Percentiles rank a stretch among this genome's conserved stretches.
These are phyloP conservation scores for Steinernema feltiae DNA, from an alignment of 1,140 invertebrate species.

Conservation along the genomic window DNA sequence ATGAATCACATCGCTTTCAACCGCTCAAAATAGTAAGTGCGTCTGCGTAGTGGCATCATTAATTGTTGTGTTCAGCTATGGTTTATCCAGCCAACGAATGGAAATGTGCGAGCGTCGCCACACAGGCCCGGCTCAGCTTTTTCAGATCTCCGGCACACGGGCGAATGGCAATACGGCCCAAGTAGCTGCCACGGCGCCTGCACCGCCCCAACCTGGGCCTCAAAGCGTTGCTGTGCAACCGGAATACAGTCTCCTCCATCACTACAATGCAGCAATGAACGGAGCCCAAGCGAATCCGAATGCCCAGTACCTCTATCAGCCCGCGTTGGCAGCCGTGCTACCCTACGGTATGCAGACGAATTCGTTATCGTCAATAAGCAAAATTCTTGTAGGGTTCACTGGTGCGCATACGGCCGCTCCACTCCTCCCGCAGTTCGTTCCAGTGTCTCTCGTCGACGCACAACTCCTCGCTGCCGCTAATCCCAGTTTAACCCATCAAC, in stretches of 20 bases:
- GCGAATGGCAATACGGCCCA: background rate
- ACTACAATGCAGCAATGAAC: conserved; percentile 41
- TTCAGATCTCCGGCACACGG: conserved; percentile 13
- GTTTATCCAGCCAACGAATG: conserved; percentile 26
- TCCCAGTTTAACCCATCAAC: conserved; percentile 26
- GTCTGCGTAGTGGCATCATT: conserved; percentile 9
- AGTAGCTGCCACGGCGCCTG: background rate
- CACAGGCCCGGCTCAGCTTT: background rate
- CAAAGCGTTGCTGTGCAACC: conserved; percentile 17
- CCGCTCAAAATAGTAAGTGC: conserved; percentile 10
- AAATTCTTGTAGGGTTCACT: conserved; percentile 38
- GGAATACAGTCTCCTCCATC: conserved; percentile 40
- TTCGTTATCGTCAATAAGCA: background rate
- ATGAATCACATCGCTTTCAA: conserved; percentile 42
- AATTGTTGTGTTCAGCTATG: conserved; percentile 25
- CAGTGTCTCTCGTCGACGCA: conserved; percentile 45
- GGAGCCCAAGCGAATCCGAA: conserved; percentile 16
- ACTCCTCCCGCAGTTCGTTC: conserved; percentile 42
- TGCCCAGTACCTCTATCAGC: conserved; percentile 41
- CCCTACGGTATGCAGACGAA: conserved; percentile 39
- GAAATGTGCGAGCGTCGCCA: conserved; percentile 24
- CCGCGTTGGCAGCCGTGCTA: conserved; percentile 37
- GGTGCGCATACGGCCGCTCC: conserved; percentile 30
- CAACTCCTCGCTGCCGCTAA: conserved; percentile 25
- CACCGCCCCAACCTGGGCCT: background rate